Conservation (phyloP, 1,140 invertebrate genomes). For the Idris sp. region DNA sequence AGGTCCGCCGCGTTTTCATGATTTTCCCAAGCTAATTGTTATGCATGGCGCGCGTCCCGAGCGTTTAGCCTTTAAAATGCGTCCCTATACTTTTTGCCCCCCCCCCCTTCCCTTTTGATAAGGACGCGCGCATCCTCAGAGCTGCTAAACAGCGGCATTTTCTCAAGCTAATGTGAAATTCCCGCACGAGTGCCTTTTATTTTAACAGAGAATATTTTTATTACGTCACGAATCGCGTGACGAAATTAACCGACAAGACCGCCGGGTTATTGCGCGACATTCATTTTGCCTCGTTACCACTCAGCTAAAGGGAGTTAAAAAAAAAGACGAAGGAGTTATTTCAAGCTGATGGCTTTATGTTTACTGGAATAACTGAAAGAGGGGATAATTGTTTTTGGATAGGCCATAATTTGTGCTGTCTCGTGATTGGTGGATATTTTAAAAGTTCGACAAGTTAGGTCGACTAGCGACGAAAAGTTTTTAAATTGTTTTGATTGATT, state of each 20-base stretch:
- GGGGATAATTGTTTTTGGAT: background rate
- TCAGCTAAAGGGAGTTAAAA: too few species aligned
- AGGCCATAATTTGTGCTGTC: too few species aligned
- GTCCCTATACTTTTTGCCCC: too few species aligned
- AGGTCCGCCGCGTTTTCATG: constrained; percentile 76
- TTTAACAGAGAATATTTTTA: constrained; percentile 45
- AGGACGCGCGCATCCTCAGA: constrained; percentile 48
- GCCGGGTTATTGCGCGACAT: constrained; percentile 13
- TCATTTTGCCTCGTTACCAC: constrained; percentile 9
- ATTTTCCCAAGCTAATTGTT: constrained; percentile 78
- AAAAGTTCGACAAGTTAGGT: background rate
- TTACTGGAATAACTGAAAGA: too few species aligned
- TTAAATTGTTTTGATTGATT: too few species aligned
- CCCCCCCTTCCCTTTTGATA: constrained; percentile 44
- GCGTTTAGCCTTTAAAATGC: constrained; percentile 62
- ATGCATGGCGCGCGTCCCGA: constrained; percentile 75
- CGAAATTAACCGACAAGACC: constrained; percentile 37
- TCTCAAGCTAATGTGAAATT: constrained; percentile 51
- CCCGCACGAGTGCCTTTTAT: constrained; percentile 52
- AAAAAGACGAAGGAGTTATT: too few species aligned
- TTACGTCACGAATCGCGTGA: constrained; percentile 55
- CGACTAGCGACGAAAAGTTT: too few species aligned
- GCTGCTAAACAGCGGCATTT: constrained; percentile 33
- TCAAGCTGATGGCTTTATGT: too few species aligned
- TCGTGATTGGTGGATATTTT: constrained; percentile 1